Conservation (phyloP, 2,113 vertebrate genomes). For the Pungitius pungitius region DNA sequence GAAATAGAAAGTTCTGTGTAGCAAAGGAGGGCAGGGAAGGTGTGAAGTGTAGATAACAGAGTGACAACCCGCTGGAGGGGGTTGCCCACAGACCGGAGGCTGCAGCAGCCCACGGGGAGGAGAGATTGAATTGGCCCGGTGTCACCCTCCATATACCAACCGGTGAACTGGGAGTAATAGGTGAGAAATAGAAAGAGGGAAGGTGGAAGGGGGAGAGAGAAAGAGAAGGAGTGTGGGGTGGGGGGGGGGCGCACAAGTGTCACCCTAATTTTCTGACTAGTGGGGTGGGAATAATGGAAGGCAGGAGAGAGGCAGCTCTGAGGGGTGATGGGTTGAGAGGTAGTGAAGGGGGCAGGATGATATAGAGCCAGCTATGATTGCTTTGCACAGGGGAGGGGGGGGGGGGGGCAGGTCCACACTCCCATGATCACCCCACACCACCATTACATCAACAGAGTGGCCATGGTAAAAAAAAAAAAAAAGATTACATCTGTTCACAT, state of each 20-base stretch:
- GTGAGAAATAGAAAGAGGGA: slow-evolving; percentile 59
- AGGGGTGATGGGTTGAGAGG: slow-evolving; percentile 60
- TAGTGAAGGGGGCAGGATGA: slow-evolving; percentile 62
- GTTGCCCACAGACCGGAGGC: slow-evolving; percentile 33
- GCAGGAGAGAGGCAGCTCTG: slow-evolving; percentile 52
- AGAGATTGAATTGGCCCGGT: slow-evolving; percentile 73
- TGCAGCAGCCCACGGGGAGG: slow-evolving; percentile 44
- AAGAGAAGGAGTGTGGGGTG: slow-evolving; percentile 16
- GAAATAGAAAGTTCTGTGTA: slow-evolving; percentile 55
- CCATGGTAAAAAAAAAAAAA: slow-evolving; percentile 7
- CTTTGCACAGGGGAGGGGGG: slow-evolving; percentile 52
- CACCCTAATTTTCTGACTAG: slow-evolving; percentile 72
- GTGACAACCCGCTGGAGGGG: slow-evolving; percentile 38
- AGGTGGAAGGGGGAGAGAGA: slow-evolving; percentile 33
- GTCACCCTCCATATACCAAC: slow-evolving; percentile 73
- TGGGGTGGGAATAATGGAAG: slow-evolving; percentile 73
- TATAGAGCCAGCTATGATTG: slow-evolving; percentile 73
- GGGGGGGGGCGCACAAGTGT: slow-evolving; percentile 36
- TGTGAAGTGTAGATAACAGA: slow-evolving; percentile 51
- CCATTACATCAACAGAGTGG: slow-evolving; percentile 30
- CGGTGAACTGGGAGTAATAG: slow-evolving; percentile 77
- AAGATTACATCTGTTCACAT: slow-evolving; percentile 27
- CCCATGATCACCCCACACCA: slow-evolving; percentile 49
- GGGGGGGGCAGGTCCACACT: slow-evolving; percentile 65
- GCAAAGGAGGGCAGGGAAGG: slow-evolving; percentile 28